Percentiles rank a stretch among this genome's conserved stretches.
Conservation (phyloP, 92 coral and sea anemone genomes). For the Epizoanthus stellaris region DNA sequence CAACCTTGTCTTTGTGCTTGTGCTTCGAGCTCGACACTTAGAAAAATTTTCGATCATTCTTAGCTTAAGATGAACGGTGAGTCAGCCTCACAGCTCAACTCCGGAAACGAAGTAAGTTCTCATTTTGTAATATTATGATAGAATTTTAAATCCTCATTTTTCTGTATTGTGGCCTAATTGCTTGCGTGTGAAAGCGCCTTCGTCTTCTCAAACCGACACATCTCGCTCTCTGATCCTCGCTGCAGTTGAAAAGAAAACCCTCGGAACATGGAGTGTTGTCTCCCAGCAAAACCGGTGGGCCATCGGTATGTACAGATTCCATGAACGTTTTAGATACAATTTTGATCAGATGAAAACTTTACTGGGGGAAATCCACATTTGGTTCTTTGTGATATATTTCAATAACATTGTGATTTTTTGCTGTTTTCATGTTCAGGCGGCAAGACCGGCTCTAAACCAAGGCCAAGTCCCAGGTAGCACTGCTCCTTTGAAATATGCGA, state of each 20-base stretch:
- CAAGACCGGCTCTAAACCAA: slow-evolving; percentile 31
- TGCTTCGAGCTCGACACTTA: slow-evolving; percentile 93
- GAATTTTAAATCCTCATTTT: slow-evolving; percentile 31
- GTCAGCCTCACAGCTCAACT: slow-evolving; percentile 55
- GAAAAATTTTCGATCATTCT: slow-evolving; percentile 86
- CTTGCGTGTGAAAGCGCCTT: slow-evolving; percentile 31
- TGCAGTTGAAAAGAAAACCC: slow-evolving; percentile 74
- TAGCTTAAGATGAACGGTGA: slow-evolving; percentile 81
- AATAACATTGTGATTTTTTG: not conserved
- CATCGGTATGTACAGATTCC: slow-evolving; percentile 59
- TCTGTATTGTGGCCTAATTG: slow-evolving; percentile 15
- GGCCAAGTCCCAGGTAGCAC: slow-evolving; percentile 39
- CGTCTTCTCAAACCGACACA: slow-evolving; percentile 19
- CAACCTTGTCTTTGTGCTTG: slow-evolving; percentile 73
- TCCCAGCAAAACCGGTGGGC: slow-evolving; percentile 53
- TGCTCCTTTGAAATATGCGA: slow-evolving; percentile 41
- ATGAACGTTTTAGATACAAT: slow-evolving; percentile 1
- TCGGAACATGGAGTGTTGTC: slow-evolving; percentile 54
- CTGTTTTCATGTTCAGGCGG: slow-evolving; percentile 33
- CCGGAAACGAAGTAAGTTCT: slow-evolving; percentile 65
- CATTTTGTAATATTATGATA: not conserved
- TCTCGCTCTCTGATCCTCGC: slow-evolving; percentile 30
- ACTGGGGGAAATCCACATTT: not conserved
- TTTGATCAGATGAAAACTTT: not conserved
- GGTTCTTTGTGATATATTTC: not conserved